Evolutionary conservation across 2,113 vertebrate species (phyloP), one percentile per base, ranked within the genome.

Genomic region (Poeciliopsis prolifica): DNA sequence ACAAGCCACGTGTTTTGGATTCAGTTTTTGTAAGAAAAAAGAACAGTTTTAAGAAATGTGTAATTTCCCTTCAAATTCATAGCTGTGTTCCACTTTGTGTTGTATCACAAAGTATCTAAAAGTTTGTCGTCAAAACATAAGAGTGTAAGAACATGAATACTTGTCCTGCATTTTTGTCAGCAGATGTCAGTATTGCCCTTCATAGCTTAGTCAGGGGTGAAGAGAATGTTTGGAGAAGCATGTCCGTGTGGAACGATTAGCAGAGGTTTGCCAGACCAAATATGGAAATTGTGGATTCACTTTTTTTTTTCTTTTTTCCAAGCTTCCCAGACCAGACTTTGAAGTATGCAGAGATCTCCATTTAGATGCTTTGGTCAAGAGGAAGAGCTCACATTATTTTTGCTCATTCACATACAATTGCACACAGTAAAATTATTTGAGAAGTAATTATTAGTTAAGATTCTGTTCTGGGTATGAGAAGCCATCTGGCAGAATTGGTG

Each of bases 141-240:
- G 17, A 19, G 17, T 22, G 7, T 10, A 22, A 9, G 51, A 24
- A 9, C 24, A 58, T 58, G 8, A n/a, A 48, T 6, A 19, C 44
- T 54, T 54, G 6, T 54, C 24, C 44, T 51, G 30, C 85, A 92
- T 94, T 93, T 88, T 89, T 86, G 71, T 92, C 94, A 93, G 86
- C 72, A 94, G 94, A 84, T 91, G 94, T 87, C 94, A 89, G 88
- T 83, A 61, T 89, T 86, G 58, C 68, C 68, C 81, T 85, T 82
- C 51, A 68, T 1, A 74, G 71, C 35, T 61, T 19, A 75, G 72
- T 79, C 60, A 15, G 42, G 35, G 68, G 60, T 65, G 78, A 70
- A 73, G 44, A 72, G 64, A 78, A 75, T 78, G 81, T 78, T 85
- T 77, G 69, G 73, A 87, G 68, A 48, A 48, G 44, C 17, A 19